Conservation (phyloP, 2,888 invertebrate species). For the Tinea pellionella region DNA sequence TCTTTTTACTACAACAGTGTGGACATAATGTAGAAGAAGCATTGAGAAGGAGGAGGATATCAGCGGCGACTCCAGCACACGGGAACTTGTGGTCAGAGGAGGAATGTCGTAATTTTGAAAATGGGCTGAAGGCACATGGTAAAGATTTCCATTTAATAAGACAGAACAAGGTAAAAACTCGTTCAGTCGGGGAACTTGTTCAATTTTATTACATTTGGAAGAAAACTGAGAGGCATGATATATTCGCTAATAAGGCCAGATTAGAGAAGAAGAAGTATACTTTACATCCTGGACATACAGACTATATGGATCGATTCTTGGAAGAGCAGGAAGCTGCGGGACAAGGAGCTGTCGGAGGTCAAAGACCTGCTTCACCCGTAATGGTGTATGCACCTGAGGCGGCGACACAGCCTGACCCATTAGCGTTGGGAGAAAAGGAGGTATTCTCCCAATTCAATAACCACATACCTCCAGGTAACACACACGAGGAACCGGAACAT, state of each 20-base stretch:
- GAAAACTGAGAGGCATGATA: conserved; percentile 97
- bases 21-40: conserved; percentile 97
- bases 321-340: conserved; percentile 86
- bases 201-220: conserved; percentile 99
- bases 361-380: conserved; percentile 74
- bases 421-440: conserved; percentile 60
- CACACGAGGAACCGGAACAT: conserved; percentile 55
- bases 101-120: conserved; percentile 96
- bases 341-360: conserved; percentile 71
- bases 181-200: conserved; percentile 95
- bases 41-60: conserved; percentile 80
- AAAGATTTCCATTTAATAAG: conserved; percentile 97
- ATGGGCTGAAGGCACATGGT: conserved; percentile 91
- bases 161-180: conserved; percentile 91
- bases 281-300: conserved; percentile 91
- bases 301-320: conserved; percentile 93
- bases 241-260: conserved; percentile 87
- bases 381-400: conserved; percentile 56
- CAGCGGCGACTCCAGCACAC: conserved; percentile 76
- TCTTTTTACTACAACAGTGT: conserved; percentile 91
- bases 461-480: conserved; percentile 38
- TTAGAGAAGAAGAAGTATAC: conserved; percentile 94
- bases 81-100: conserved; percentile 96
- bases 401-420: conserved; percentile 51
- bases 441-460: conserved; percentile 59